A percentile compares a stretch with the other conserved stretches of the same genome.
phyloP scores from a whole-genome alignment of 2,888 invertebrate species.

The Cephus pulcher region DNA sequence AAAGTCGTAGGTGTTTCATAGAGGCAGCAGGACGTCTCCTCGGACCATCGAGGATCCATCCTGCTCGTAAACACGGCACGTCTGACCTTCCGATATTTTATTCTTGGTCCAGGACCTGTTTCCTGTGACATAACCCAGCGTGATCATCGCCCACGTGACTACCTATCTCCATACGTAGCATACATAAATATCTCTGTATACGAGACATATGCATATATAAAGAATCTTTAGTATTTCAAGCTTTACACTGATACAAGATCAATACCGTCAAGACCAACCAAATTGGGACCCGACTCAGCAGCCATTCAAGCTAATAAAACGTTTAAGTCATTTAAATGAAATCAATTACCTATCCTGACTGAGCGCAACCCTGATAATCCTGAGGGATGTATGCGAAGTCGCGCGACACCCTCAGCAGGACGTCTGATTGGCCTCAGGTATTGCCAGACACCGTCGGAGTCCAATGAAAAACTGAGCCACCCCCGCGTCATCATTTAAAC shows the following conservation, averaged over 20 bases:
- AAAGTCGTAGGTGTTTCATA: background rate
- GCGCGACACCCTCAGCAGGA: conserved; percentile 44
- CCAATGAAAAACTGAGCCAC: conserved; percentile 39
- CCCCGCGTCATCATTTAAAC: conserved; percentile 33
- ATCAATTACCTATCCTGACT: conserved; percentile 48
- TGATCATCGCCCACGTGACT: conserved; percentile 2
- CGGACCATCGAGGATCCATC: background rate
- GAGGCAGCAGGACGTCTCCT: conserved; percentile 1
- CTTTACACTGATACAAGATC: background rate
- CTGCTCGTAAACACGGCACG: background rate
- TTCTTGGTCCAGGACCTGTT: background rate
- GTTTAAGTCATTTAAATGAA: conserved; percentile 47
- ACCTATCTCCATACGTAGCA: background rate
- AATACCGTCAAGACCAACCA: background rate
- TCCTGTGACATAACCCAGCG: conserved; percentile 7
- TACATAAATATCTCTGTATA: conserved; percentile 23
- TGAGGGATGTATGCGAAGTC: conserved; percentile 39
- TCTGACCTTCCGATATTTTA: background rate
- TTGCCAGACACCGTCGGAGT: conserved; percentile 52
- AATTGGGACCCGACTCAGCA: background rate
- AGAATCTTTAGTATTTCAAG: background rate
- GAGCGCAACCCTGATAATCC: conserved; percentile 40
- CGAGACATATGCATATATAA: conserved; percentile 18
- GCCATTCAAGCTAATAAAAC: background rate
- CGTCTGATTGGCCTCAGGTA: conserved; percentile 43